Evolutionary conservation across 1,140 invertebrate species (phyloP), one percentile per base, ranked within the genome.

Genomic region (Hyposmocoma kahamanoa): DNA sequence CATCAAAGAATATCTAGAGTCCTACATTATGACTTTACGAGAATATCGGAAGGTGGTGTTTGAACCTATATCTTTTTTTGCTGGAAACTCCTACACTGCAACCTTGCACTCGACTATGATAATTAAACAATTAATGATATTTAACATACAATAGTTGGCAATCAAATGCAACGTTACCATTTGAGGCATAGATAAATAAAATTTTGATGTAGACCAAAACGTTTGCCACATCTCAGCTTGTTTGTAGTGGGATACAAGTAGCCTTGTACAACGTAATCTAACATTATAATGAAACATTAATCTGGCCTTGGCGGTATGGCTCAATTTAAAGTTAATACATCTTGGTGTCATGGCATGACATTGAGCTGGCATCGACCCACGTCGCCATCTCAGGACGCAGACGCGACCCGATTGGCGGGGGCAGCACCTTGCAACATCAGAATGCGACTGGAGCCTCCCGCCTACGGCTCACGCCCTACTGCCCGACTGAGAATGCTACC

Each of bases 391-490:
- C 6, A 3, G 9, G 30, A 9, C 4, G 32, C 32, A n/a, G 11
- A 36, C 28, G 28, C 28, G 6, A 30, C 28, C 6, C 28, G 28
- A 30, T n/a, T 30, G 10, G 13, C 10, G 28, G 28, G 10, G 28
- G 28, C 10, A 15, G 13, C 32, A 6, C 13, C 53, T 72, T 70
- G 61, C 69, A 57, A 78, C 69, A 78, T 73, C 63, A 71, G 67
- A 71, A 77, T 74, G 67, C 70, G 53, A 60, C 54, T 55, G 56
- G 59, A 61, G n/a, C n/a, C n/a, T n/a, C n/a, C n/a, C n/a, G n/a
- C n/a, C n/a, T n/a, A n/a, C n/a, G n/a, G n/a, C 58, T 50, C 47
- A 59, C 58, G 70, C 45, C 70, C 69, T 54, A 68, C 64, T 72
- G 55, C 50, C 70, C 70, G 48, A 73, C 55, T 66, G 47, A 67